Evolutionary conservation across 2,888 invertebrate genomes (phyloP).

Genomic region (Ceriagrion tenellum): DNA sequence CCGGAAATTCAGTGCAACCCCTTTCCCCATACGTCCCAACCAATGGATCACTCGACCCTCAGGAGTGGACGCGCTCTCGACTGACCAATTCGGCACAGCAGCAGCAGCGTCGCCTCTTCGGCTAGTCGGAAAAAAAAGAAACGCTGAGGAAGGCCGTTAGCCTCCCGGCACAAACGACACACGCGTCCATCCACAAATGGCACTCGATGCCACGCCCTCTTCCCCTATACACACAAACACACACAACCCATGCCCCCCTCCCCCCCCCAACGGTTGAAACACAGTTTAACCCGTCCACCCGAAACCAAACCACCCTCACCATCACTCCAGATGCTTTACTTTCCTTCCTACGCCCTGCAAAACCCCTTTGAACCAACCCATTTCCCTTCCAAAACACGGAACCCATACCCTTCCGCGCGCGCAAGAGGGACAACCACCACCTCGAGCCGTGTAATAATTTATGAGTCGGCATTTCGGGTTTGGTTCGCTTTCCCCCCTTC

Average conservation of each 20-base stretch:
- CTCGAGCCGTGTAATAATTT: conserved; percentile 56
- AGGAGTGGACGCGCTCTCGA: background rate
- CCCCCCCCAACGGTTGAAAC: background rate
- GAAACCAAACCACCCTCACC: background rate
- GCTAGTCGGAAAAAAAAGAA: background rate
- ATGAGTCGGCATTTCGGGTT: conserved; percentile 48
- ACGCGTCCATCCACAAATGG: conserved; percentile 3
- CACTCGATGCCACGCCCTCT: background rate
- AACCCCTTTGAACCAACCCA: conserved; percentile 27
- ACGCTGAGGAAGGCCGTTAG: background rate
- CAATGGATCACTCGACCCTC: conserved; percentile 22
- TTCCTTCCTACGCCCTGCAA: background rate
- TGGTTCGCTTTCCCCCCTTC: background rate
- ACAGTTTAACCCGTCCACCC: too few relatives aligned
- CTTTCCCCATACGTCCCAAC: background rate
- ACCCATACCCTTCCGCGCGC: background rate
- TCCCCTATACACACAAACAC: background rate
- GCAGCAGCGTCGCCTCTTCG: background rate
- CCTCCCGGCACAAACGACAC: background rate
- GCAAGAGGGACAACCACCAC: background rate
- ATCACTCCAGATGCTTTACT: background rate
- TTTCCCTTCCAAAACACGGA: conserved; percentile 20
- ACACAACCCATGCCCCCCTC: too few relatives aligned
- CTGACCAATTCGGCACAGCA: conserved; percentile 29
- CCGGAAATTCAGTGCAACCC: too few relatives aligned